Evolutionary conservation across 2,888 invertebrate genomes (phyloP).

Genomic region (Spilosoma lubricipeda): DNA sequence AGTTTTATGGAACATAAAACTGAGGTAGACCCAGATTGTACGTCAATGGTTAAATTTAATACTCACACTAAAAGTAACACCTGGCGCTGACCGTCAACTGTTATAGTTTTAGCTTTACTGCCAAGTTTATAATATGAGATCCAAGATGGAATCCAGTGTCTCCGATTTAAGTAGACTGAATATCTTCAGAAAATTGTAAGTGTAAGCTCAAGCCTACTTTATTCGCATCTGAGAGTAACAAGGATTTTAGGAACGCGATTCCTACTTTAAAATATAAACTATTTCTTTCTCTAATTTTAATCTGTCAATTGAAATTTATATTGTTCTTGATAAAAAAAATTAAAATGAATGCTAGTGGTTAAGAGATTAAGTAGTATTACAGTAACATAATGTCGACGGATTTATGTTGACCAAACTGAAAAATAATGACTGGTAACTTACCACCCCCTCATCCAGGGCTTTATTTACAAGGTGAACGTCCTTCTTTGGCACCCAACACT

Average conservation of each 20-base stretch:
- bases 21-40: conserved; percentile 9
- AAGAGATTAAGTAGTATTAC: neutral
- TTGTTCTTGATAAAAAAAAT: neutral
- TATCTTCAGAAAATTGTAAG: neutral
- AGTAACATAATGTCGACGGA: neutral
- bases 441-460: conserved; percentile 93
- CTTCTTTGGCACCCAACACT: conserved; percentile 93
- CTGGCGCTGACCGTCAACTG: conserved; percentile 2
- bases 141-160: neutral
- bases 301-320: neutral
- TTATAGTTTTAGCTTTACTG: conserved; percentile 5
- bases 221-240: neutral
- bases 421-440: conserved; percentile 64
- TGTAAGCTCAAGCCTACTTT: neutral
- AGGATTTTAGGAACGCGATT: neutral
- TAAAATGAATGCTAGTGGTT: neutral
- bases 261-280: neutral
- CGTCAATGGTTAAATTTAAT: conserved; percentile 13
- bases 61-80: conserved; percentile 2
- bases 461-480: conserved; percentile 91
- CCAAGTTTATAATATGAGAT: neutral
- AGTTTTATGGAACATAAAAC: conserved; percentile 21
- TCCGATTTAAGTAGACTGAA: neutral
- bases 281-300: neutral
- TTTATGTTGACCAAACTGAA: neutral